Evolutionary conservation across 2,113 vertebrate genomes (phyloP).

Genomic region (Raja brachyura): DNA sequence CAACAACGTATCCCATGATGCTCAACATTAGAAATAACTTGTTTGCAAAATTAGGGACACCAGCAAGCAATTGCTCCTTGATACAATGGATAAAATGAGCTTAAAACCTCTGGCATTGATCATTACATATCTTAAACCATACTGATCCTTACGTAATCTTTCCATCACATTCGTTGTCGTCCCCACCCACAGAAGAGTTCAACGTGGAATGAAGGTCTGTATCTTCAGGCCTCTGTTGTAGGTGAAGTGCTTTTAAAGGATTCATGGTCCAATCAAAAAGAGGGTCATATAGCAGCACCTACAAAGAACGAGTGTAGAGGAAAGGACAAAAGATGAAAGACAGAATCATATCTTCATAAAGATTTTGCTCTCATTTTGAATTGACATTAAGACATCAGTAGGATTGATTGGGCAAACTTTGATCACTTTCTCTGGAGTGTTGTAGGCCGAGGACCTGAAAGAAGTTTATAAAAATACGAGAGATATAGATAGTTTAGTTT

Average conservation of each 20-base stretch:
- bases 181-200: slow-evolving; percentile 56
- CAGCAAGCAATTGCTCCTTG: background rate
- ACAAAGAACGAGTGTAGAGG: background rate
- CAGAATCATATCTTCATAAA: background rate
- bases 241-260: slow-evolving; percentile 86
- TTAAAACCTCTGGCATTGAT: background rate
- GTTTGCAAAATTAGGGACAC: background rate
- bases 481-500: too few relatives aligned
- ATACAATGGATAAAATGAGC: background rate
- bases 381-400: background rate
- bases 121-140: background rate
- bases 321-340: background rate
- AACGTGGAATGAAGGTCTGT: slow-evolving; percentile 73
- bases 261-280: slow-evolving; percentile 99
- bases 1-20: background rate
- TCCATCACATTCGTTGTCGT: slow-evolving; percentile 63
- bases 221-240: slow-evolving; percentile 83
- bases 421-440: too few relatives aligned
- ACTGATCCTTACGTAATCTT: slow-evolving; percentile 62
- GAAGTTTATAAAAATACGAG: too few relatives aligned
- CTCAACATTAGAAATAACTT: background rate
- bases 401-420: too few relatives aligned
- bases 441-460: too few relatives aligned
- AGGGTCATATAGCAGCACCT: slow-evolving; percentile 95
- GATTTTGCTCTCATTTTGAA: background rate